Evolutionary conservation across 2,888 invertebrate species (phyloP), one percentile per base, ranked within the genome.

Genomic region (Sinotaia quadrata): DNA sequence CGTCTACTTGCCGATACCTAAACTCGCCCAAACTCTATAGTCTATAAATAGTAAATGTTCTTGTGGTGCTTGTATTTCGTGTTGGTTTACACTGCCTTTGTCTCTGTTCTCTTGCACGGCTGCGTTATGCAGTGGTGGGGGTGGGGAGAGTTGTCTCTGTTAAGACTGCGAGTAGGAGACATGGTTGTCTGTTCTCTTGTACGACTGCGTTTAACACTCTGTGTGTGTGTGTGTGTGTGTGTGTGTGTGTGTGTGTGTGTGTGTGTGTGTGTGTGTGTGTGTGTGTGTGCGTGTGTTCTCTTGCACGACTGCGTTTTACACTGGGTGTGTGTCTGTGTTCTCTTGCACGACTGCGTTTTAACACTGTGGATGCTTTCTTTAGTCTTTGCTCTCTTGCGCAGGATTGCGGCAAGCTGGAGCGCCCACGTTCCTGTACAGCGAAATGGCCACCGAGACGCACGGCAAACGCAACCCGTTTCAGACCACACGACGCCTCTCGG

Each of bases 381-480:
- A 12, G 41, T 41, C 41, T 12, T 41, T 18, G 27, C 27, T 27
- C 10, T 27, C 31, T 27, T 8, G 8, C 2, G 18, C 62, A 56
- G 65, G 65, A 21, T 33, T 65, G 18, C 56, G 65, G 2, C 54
- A 54, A 27, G 65, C 54, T 12, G 65, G 41, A 7, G 54, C 67
- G 12, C 70, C 70, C 4, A 59, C 58, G 57, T 70, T 51, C 41
- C 37, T 70, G 60, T 70, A 70, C 70, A 70, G 70, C 62, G 67
- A 70, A 41, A 66, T 67, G 70, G 62, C 51, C 24, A 67, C 70
- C 10, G 70, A 70, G 41, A 31, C 31, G 41, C 36, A 56, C 65
- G 29, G 41, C 21, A 47, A 54, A 10, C 65, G 65, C 5, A 54
- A 65, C 41, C 1, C 18, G 21, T 56, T 44, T 7, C 24, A 34